A percentile compares a stretch with the other conserved stretches of the same genome.
Evolutionary conservation across 2,113 vertebrate genomes (phyloP).

Genomic region (Oplegnathus fasciatus): DNA sequence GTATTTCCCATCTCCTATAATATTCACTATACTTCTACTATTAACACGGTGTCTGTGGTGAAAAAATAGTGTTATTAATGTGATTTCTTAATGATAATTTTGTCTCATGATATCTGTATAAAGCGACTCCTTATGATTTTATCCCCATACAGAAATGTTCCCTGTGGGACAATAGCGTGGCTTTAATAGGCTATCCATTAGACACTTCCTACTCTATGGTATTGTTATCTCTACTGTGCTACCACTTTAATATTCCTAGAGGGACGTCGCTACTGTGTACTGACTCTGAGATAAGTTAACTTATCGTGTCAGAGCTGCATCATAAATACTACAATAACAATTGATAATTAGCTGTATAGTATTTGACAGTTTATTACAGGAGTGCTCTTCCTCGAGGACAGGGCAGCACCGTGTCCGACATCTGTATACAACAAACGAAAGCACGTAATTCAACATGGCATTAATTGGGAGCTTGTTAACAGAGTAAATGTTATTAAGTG

Average conservation of each 20-base stretch:
- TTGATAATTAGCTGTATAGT: neutral
- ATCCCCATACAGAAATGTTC: neutral
- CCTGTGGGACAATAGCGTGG: neutral
- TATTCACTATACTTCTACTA: neutral
- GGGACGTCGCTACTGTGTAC: neutral
- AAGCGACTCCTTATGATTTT: neutral
- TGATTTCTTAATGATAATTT: neutral
- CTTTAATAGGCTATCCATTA: neutral
- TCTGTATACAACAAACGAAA: neutral
- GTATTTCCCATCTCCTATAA: neutral
- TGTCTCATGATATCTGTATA: neutral
- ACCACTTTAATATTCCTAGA: neutral
- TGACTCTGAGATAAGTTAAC: constrained; percentile 22
- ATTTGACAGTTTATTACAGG: too few species aligned
- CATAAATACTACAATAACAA: neutral
- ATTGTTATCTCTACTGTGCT: neutral
- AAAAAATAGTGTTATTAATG: neutral
- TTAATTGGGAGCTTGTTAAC: constrained; percentile 56
- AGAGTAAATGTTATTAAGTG: constrained; percentile 60
- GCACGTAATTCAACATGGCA: constrained; percentile 15
- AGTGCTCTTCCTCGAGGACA: neutral
- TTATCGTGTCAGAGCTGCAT: neutral
- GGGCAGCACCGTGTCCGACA: neutral
- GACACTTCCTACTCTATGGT: neutral
- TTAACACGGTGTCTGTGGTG: neutral